These are phyloP conservation scores for Saxicola maurus DNA, from an alignment of 2,797 vertebrate genomes.

Conservation along the genomic window DNA sequence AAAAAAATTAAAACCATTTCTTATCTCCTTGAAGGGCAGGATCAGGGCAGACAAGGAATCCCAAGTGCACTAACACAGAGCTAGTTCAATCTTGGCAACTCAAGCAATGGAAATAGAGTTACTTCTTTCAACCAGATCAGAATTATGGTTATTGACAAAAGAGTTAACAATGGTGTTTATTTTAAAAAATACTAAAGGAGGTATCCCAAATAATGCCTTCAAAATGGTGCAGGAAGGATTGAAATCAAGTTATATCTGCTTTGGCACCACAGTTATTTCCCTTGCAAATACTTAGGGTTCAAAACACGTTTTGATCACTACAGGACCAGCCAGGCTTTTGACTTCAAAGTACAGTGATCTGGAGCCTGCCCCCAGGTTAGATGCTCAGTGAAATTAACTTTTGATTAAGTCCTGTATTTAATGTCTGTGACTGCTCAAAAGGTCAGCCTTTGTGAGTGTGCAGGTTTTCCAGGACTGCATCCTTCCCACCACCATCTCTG, in stretches of 20 bases:
- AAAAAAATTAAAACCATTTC: neutral
- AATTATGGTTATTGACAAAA: neutral
- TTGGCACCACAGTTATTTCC: neutral
- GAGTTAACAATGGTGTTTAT: neutral
- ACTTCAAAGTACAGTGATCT: conserved; percentile 39
- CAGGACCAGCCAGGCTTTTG: conserved; percentile 31
- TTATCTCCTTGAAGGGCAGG: neutral
- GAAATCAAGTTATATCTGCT: neutral
- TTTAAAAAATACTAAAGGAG: neutral
- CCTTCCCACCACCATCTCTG: neutral
- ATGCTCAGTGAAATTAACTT: conserved; percentile 57
- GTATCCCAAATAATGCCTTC: neutral
- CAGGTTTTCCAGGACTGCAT: neutral
- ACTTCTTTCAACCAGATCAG: neutral
- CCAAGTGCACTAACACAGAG: neutral
- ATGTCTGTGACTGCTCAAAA: conserved; percentile 41
- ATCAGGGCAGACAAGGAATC: neutral
- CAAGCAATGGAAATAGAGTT: neutral
- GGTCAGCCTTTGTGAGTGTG: neutral
- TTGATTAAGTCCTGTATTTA: conserved; percentile 32
- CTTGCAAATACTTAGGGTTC: neutral
- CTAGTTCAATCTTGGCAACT: neutral
- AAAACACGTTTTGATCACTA: neutral
- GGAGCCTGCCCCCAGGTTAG: conserved; percentile 36
- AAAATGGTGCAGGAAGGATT: neutral